phyloP scores from a whole-genome alignment of 2,888 invertebrate genomes.

The Arge pagana region DNA sequence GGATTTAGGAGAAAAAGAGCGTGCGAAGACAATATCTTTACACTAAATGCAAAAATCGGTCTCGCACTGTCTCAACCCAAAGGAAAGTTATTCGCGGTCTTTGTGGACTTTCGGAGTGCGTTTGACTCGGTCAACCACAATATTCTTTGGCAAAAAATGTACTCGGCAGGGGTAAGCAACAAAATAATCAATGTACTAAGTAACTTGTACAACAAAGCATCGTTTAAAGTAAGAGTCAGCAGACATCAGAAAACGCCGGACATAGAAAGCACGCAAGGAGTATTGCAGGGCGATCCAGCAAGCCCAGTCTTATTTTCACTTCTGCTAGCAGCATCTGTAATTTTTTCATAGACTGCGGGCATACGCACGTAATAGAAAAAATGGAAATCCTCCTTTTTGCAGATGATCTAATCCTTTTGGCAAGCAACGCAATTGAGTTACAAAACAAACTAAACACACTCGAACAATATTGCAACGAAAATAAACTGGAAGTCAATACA shows the following conservation, averaged over 20 bases:
- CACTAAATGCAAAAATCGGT: conserved; percentile 25
- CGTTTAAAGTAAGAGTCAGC: conserved; percentile 14
- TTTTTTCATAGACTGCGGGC: not conserved
- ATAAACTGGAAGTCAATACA: conserved; percentile 16
- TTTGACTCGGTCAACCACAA: conserved; percentile 33
- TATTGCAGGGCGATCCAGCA: not conserved
- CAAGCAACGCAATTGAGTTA: conserved; percentile 1
- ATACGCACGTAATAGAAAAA: not conserved
- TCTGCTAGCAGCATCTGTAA: no score
- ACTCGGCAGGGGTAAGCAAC: conserved; percentile 17
- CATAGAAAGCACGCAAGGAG: conserved; percentile 30
- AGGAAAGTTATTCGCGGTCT: conserved; percentile 29
- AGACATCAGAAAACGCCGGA: conserved; percentile 24
- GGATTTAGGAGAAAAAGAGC: conserved; percentile 32
- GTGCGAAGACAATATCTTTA: conserved; percentile 36
- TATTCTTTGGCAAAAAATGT: conserved; percentile 27
- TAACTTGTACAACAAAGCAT: conserved; percentile 22
- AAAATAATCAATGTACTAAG: conserved; percentile 26
- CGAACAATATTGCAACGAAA: conserved; percentile 14
- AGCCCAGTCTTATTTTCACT: not conserved
- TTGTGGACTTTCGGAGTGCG: conserved; percentile 32
- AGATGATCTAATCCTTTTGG: conserved; percentile 19
- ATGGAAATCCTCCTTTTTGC: conserved; percentile 16
- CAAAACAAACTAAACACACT: conserved; percentile 5
- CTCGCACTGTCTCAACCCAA: conserved; percentile 23